Conservation (phyloP, 2,113 vertebrate species). For the Bufo bufo region DNA sequence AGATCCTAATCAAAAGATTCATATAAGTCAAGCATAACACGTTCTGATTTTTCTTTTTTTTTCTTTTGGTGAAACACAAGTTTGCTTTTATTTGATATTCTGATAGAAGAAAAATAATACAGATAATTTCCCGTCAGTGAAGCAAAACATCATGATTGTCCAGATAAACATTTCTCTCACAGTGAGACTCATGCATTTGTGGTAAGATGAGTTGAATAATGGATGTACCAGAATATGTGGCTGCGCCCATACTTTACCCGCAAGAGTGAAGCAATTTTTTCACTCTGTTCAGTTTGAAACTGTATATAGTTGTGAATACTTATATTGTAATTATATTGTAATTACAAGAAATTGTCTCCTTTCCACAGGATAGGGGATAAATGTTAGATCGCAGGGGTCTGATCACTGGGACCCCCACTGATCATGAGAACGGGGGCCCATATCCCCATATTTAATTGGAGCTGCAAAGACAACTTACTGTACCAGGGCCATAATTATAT, state of each 20-base stretch:
- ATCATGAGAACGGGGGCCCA: too few species aligned
- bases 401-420: too few species aligned
- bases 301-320: too few species aligned
- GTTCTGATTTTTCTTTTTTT: neutral
- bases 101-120: neutral
- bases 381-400: too few species aligned
- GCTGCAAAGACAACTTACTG: too few species aligned
- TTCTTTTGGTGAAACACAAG: slow-evolving; percentile 7
- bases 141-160: neutral
- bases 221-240: neutral
- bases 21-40: slow-evolving; percentile 22
- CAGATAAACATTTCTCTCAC: neutral
- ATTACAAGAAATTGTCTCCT: too few species aligned
- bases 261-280: neutral
- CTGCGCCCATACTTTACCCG: neutral
- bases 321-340: too few species aligned
- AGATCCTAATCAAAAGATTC: slow-evolving; percentile 44
- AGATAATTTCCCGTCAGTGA: neutral
- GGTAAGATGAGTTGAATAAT: neutral
- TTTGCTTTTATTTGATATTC: slow-evolving; percentile 30
- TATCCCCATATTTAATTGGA: too few species aligned
- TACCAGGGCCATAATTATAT: too few species aligned
- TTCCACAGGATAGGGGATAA: too few species aligned
- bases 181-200: neutral
- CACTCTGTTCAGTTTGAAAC: neutral